phyloP scores from a whole-genome alignment of 2,797 vertebrate species.

The Eulemur albifrons region DNA sequence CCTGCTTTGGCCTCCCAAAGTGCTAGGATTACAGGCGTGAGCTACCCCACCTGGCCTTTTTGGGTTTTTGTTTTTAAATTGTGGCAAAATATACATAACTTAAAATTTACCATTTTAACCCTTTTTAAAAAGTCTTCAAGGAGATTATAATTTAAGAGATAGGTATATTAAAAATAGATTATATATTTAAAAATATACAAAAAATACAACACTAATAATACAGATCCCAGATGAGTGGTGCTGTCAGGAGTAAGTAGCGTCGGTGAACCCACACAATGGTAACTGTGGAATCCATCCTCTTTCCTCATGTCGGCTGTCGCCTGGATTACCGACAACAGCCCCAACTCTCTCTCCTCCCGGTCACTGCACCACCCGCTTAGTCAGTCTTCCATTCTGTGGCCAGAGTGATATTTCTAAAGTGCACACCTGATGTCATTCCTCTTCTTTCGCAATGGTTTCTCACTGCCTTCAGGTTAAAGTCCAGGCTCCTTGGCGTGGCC shows the following conservation, averaged over 20 bases:
- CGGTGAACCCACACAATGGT: background rate
- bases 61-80: background rate
- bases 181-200: background rate
- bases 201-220: background rate
- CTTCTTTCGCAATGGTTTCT: background rate
- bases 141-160: background rate
- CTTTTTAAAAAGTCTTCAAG: background rate
- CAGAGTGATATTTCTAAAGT: background rate
- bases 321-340: background rate
- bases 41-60: background rate
- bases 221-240: background rate
- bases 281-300: background rate
- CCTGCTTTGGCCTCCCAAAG: too few species aligned
- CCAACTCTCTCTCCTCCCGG: background rate
- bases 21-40: too few species aligned
- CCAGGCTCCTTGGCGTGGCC: background rate
- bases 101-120: background rate
- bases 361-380: accelerated
- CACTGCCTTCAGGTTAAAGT: background rate
- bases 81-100: background rate
- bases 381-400: background rate
- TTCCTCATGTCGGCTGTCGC: background rate
- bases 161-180: background rate
- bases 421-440: background rate
- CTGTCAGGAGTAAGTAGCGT: background rate